Conservation (phyloP, 2,797 vertebrate genomes). For the Enteromius fasciolatus region DNA sequence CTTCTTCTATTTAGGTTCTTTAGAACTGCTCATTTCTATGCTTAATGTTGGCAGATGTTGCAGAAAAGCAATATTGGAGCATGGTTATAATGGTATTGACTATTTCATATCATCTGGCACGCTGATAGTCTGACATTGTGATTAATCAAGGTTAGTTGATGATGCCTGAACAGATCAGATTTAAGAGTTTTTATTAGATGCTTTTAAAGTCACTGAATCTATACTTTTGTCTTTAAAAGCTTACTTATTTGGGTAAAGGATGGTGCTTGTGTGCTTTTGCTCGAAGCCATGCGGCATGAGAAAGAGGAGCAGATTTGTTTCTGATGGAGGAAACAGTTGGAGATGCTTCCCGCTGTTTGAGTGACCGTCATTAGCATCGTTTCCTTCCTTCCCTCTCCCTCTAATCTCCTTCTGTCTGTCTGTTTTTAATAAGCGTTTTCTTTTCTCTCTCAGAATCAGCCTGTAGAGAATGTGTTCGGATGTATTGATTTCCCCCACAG, state of each 20-base stretch:
- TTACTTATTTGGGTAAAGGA: neutral
- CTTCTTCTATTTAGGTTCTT: neutral
- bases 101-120: neutral
- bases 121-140: neutral
- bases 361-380: conserved; percentile 21
- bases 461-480: neutral
- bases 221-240: neutral
- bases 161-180: neutral
- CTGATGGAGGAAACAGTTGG: conserved; percentile 38
- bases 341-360: conserved; percentile 25
- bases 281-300: neutral
- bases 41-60: neutral
- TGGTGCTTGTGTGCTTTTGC: neutral
- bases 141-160: neutral
- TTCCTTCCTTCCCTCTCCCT: conserved; percentile 14
- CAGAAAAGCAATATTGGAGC: neutral
- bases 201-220: neutral
- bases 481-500: conserved; percentile 29
- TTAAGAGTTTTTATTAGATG: neutral
- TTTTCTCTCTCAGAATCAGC: neutral
- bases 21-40: neutral
- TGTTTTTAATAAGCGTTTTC: conserved; percentile 8
- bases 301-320: conserved; percentile 34
- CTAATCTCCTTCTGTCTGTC: conserved; percentile 34
- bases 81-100: neutral